Conservation (phyloP, 2,113 vertebrate species). For the Andinoacara biseriatus region DNA sequence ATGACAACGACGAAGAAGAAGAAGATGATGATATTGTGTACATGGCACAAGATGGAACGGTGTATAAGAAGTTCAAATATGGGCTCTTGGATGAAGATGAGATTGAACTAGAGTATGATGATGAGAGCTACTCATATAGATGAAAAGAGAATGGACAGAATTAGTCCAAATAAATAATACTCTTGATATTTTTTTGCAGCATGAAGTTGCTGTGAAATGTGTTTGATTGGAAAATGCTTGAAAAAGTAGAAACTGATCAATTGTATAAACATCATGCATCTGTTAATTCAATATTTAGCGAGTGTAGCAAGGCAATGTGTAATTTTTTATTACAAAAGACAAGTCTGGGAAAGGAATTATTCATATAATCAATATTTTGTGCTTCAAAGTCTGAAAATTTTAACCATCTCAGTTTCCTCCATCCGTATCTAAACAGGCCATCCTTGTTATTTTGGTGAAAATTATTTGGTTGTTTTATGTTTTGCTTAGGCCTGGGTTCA, state of each 20-base stretch:
- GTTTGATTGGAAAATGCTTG: not conserved
- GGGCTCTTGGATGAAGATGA: conserved; percentile 87
- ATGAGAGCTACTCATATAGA: conserved; percentile 88
- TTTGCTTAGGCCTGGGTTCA: too few relatives aligned
- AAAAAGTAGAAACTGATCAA: not conserved
- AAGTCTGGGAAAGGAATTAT: not conserved
- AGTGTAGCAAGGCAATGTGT: not conserved
- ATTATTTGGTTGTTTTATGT: not conserved
- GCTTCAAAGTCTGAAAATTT: not conserved
- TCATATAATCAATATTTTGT: not conserved
- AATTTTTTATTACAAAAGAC: not conserved
- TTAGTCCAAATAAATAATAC: too few relatives aligned
- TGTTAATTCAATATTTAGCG: not conserved
- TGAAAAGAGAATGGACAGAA: conserved; percentile 56
- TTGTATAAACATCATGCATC: not conserved
- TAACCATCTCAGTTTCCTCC: not conserved
- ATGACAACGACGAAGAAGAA: conserved; percentile 71
- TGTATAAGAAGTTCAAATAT: conserved; percentile 92
- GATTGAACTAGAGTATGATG: conserved; percentile 91
- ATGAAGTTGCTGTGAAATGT: not conserved
- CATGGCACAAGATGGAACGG: conserved; percentile 91
- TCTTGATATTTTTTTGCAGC: not conserved
- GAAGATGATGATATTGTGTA: conserved; percentile 89
- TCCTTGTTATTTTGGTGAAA: not conserved
- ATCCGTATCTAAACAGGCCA: not conserved